Base-by-base conservation (phyloP, 2,797 vertebrate species). In the Discoglossus pictus region DNA sequence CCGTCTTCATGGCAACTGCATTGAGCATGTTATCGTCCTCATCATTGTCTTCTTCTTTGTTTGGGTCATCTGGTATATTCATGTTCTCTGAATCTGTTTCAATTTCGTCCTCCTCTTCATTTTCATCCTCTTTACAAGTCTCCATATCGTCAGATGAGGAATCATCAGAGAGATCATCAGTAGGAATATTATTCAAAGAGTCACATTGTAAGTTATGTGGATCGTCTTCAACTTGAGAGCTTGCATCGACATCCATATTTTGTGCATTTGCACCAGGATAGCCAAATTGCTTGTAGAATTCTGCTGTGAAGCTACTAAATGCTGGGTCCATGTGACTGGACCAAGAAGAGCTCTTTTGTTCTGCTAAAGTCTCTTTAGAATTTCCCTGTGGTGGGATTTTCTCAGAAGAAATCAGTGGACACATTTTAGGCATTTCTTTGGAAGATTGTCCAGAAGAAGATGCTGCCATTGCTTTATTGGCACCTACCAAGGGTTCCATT, bases 201-300 rank as follows among this genome's bases (percentile, higher is more conserved):
- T 88, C 89, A 7, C 88, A 84, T 62, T 89, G 89, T 55, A 83
- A 75, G 65, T 89, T 84, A 53, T 76, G 87, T 40, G 88, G 76
- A 1, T 91, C 82, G 2, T 96, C 93, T 61, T 89, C 86, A 0
- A 76, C 64, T 54, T 84, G 91, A 65, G 73, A 85, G 89, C 81
- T 88, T 62, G 76, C 82, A 39, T 83, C 86, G 0, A 90, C 77
- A 44, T 93, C 92, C 67, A 88, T 91, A 44, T 85, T 81, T 59
- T 92, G 82, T 63, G 84, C 77, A 77, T 89, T 86, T 0, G 88
- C 20, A 77, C 84, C 87, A 66, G 84, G 92, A 40, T 94, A 98
- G 24, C 93, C 88, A 1, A 95, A 98, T 61, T 95, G 89, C 85
- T 95, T 95, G 84, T 96, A 98, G 90, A 98, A 98, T 82, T 98